Evolutionary conservation across 1,140 invertebrate species (phyloP).

Genomic region (Portunus trituberculatus): DNA sequence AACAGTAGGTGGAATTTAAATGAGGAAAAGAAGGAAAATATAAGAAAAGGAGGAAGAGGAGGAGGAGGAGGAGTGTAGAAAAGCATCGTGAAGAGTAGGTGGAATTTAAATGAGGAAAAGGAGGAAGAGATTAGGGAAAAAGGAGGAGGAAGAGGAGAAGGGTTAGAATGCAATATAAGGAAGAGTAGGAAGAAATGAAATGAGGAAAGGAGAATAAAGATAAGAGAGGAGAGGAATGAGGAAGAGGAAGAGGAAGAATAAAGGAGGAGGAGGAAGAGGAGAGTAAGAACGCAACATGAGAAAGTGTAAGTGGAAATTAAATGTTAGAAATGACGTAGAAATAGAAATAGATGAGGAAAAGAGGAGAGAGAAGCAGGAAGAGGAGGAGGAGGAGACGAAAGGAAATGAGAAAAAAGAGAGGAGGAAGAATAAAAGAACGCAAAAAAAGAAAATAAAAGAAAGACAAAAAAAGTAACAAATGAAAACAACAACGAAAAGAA

Average conservation of each 20-base stretch:
- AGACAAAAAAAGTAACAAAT: no score
- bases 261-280: background rate
- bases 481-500: no score
- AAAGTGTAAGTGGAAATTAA: background rate
- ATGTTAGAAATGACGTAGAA: no score
- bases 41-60: no score
- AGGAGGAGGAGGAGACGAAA: no score
- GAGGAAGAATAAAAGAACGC: no score
- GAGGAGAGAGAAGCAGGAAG: no score
- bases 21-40: no score
- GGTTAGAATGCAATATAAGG: background rate
- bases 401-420: no score
- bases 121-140: no score
- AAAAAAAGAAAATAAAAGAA: no score
- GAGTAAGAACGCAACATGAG: background rate
- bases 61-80: background rate
- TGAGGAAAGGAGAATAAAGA: background rate
- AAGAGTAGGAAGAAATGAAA: slow-evolving; percentile 21
- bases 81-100: background rate
- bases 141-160: background rate
- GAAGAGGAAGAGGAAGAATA: background rate
- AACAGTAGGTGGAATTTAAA: background rate
- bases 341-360: no score
- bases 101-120: background rate
- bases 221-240: background rate